Conservation (phyloP, 2,888 invertebrate genomes). For the Lithophane socia region DNA sequence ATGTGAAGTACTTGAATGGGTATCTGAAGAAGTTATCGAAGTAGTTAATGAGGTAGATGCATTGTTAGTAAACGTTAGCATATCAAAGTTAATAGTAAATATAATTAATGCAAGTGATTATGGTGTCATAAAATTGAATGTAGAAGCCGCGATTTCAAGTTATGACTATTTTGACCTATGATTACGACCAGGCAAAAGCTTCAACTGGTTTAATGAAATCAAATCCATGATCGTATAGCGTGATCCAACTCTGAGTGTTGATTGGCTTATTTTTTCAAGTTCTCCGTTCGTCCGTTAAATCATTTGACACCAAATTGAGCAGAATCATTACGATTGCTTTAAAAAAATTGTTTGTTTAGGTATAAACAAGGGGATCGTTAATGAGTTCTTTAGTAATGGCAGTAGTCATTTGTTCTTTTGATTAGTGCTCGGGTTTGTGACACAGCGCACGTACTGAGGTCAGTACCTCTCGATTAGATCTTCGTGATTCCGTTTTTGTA, state of each 20-base stretch:
- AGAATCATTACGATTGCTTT: slow-evolving; percentile 46
- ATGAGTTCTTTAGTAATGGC: slow-evolving; percentile 57
- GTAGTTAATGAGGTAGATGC: slow-evolving; percentile 16
- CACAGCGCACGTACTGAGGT: slow-evolving; percentile 15
- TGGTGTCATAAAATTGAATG: slow-evolving; percentile 7
- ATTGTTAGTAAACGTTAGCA: slow-evolving; percentile 18
- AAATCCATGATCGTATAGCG: slow-evolving; percentile 47
- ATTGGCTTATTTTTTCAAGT: slow-evolving; percentile 48
- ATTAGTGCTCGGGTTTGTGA: slow-evolving; percentile 38
- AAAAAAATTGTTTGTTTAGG: slow-evolving; percentile 60
- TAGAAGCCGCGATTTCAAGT: not conserved
- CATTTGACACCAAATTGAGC: slow-evolving; percentile 50
- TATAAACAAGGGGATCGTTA: slow-evolving; percentile 50
- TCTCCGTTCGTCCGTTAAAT: slow-evolving; percentile 47
- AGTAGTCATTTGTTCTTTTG: slow-evolving; percentile 50
- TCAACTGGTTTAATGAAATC: slow-evolving; percentile 24
- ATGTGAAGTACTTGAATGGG: slow-evolving; percentile 16
- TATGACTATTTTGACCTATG: not conserved
- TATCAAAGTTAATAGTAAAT: slow-evolving; percentile 23
- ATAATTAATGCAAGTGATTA: slow-evolving; percentile 7
- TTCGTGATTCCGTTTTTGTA: slow-evolving; percentile 14
- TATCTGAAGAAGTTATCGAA: slow-evolving; percentile 52
- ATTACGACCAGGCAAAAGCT: not conserved
- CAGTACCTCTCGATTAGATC: slow-evolving; percentile 14
- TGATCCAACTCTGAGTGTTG: slow-evolving; percentile 37